Conservation (phyloP, 1,140 invertebrate genomes). For the Drosophila subpulchrella region DNA sequence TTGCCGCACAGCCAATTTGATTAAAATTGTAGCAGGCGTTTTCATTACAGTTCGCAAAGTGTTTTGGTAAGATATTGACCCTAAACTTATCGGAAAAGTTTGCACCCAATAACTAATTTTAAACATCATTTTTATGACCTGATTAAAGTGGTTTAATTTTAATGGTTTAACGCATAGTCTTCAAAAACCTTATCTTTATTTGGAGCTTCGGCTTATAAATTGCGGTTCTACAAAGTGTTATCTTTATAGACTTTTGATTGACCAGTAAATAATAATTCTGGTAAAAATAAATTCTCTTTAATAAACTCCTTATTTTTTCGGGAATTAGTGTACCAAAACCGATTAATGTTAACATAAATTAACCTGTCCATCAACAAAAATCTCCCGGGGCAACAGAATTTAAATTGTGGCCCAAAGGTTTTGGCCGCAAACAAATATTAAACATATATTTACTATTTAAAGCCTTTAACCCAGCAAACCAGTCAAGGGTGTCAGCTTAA, state of each 20-base stretch:
- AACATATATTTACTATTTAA: constrained; percentile 48
- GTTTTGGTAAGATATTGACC: neutral
- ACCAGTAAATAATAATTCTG: neutral
- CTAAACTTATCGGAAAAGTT: constrained; percentile 16
- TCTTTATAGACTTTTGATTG: neutral
- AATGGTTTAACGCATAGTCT: neutral
- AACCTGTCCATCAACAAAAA: constrained; percentile 20
- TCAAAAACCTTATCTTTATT: constrained; percentile 18
- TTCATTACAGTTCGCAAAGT: constrained; percentile 3
- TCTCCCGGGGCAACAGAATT: neutral
- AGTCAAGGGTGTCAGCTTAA: constrained; percentile 38
- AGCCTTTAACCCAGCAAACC: constrained; percentile 33
- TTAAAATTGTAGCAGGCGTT: constrained; percentile 29
- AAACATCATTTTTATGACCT: constrained; percentile 14
- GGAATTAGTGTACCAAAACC: neutral
- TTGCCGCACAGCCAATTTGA: constrained; percentile 19
- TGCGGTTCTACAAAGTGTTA: neutral
- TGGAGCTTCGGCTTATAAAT: neutral
- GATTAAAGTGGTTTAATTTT: constrained; percentile 8
- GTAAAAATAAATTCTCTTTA: neutral
- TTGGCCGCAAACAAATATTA: constrained; percentile 27
- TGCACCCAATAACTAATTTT: constrained; percentile 1
- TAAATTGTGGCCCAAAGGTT: constrained; percentile 16
- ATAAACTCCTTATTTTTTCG: neutral
- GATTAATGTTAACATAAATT: neutral